Evolutionary conservation across 2,797 vertebrate species (phyloP), one percentile per base, ranked within the genome.

Genomic region (Avahi laniger): DNA sequence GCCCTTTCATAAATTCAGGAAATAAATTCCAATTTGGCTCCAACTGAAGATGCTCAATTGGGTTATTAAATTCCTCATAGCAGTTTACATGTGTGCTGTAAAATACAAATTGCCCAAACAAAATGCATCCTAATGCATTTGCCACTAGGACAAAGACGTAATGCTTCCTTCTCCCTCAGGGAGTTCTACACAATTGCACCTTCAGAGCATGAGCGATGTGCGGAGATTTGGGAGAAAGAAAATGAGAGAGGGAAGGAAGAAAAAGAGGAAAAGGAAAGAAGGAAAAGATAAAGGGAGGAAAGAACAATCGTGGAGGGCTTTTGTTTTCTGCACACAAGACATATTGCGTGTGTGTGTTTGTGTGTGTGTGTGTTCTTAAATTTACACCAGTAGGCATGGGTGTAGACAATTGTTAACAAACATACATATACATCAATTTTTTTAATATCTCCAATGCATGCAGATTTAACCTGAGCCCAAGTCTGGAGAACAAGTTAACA

Each of bases 1-100:
- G 61, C 8, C 72, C 41, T 59, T 85, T 94, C 35, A 85, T 92
- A 96, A 96, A 90, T 88, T 85, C 84, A 91, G 96, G 78, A 91
- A 94, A 91, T 80, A 85, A 88, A 94, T 65, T 69, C 78, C 87
- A 80, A 46, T 88, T 95, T 93, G 75, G 81, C 91, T 91, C 78
- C 81, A 17, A 95, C 46, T n/a, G 33, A 79, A 76, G 90, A 92
- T 38, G 24, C 69, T 80, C 92, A 14, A 41, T 33, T 76, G 73
- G 63, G 63, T 76, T 93, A 93, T 92, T 94, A 94, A 93, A 84
- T 76, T 94, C 63, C 46, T 59, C 65, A 41, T 30, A 38, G 88
- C 48, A 61, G 88, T 92, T 84, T 80, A 67, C 84, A 72, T 33
- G 63, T 61, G 78, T 26, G 50, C 75, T 30, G 0, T 91, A 83